Conservation (phyloP, 2,113 vertebrate species). For the Orycteropus afer region DNA sequence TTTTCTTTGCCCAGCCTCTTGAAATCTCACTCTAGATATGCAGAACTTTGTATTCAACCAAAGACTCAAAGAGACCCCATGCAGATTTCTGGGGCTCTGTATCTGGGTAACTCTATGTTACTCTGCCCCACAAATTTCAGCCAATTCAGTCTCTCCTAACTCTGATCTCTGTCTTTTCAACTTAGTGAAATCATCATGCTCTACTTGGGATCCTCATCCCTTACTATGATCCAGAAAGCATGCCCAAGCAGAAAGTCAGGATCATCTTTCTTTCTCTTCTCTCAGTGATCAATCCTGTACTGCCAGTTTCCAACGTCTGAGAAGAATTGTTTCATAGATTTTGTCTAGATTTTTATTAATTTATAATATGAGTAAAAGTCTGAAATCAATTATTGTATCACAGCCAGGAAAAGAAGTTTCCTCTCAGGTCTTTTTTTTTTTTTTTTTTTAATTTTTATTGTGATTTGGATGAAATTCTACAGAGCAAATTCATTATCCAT, state of each 20-base stretch:
- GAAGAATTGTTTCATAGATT: constrained; percentile 3
- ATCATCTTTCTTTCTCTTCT: not conserved
- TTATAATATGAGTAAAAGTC: not conserved
- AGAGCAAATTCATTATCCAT: too few relatives aligned
- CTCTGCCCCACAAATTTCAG: not conserved
- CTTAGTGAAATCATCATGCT: not conserved
- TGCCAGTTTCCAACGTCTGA: not conserved
- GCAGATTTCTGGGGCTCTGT: not conserved
- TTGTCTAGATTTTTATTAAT: not conserved
- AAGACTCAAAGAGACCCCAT: not conserved
- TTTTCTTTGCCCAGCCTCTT: not conserved
- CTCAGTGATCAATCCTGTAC: not conserved
- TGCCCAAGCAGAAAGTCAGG: not conserved
- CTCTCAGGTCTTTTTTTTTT: too few relatives aligned
- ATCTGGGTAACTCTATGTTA: not conserved
- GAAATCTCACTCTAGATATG: not conserved
- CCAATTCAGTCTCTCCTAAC: not conserved
- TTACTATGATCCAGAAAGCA: not conserved
- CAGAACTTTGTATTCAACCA: not conserved
- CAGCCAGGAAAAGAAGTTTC: not conserved
- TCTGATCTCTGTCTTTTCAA: not conserved
- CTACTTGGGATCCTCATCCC: not conserved
- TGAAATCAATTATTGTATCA: not conserved
- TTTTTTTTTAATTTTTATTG: too few relatives aligned
- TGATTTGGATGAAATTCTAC: too few relatives aligned